Conservation (phyloP, 2,113 vertebrate species). For the Falcunculus frontatus region DNA sequence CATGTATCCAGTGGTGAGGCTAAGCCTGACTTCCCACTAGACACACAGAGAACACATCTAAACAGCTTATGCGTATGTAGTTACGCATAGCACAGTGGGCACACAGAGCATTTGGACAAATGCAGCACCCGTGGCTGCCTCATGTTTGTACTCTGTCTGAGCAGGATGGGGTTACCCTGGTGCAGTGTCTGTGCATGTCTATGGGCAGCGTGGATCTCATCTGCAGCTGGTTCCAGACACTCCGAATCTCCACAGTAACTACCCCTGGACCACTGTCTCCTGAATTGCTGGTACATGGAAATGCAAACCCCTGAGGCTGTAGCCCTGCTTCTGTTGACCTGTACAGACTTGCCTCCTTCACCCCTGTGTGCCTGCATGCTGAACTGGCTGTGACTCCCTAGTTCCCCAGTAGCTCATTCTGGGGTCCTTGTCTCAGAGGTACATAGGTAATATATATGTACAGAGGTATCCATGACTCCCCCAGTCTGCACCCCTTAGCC, state of each 20-base stretch:
- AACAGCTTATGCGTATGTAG: fast-evolving
- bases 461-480: background rate
- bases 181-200: fast-evolving
- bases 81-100: background rate
- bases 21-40: background rate
- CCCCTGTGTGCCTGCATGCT: fast-evolving
- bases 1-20: background rate
- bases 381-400: background rate
- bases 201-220: fast-evolving
- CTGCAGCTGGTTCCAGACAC: background rate
- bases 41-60: background rate
- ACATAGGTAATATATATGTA: background rate
- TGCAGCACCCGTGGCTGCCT: background rate
- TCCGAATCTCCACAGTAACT: background rate
- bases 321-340: background rate
- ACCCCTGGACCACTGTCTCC: background rate
- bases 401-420: background rate
- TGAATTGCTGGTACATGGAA: background rate
- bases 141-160: background rate
- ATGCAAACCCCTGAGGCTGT: background rate
- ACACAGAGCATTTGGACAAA: background rate
- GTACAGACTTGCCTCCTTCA: background rate
- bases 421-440: background rate
- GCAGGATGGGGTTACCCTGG: background rate
- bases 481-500: too few relatives aligned